Conservation (phyloP, 1,140 invertebrate species). For the Drosophila serrata region DNA sequence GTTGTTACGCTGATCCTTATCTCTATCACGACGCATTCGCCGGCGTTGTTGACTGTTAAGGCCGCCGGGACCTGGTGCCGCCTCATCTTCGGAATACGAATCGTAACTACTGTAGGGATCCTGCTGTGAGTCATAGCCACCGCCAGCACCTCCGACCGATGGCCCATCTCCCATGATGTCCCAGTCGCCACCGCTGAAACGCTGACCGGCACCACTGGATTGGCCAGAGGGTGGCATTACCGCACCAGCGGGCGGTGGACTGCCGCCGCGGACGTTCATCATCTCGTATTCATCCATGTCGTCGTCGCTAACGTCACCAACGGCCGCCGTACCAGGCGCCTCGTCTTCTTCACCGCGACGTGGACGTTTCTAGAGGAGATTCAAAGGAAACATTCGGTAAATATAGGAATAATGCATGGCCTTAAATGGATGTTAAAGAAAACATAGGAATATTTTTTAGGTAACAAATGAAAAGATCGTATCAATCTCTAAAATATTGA, state of each 20-base stretch:
- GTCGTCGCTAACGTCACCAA: constrained; percentile 39
- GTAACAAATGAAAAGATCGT: background rate
- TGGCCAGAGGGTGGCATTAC: constrained; percentile 21
- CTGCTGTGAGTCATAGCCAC: constrained; percentile 83
- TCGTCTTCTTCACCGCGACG: constrained; percentile 51
- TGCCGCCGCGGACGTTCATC: constrained; percentile 91
- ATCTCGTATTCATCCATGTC: constrained; percentile 89
- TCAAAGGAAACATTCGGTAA: background rate
- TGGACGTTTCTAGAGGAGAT: constrained; percentile 54
- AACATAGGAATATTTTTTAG: background rate
- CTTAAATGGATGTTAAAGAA: background rate
- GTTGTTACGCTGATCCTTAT: constrained; percentile 37
- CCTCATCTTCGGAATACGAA: constrained; percentile 85
- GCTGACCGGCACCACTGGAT: constrained; percentile 7
- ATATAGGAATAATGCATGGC: background rate
- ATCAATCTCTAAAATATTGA: background rate
- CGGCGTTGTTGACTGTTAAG: constrained; percentile 70
- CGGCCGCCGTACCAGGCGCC: constrained; percentile 6
- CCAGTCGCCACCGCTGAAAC: constrained; percentile 40
- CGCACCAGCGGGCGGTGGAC: constrained; percentile 86
- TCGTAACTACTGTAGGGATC: constrained; percentile 86
- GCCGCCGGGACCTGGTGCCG: constrained; percentile 69
- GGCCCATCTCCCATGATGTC: constrained; percentile 32
- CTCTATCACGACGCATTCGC: constrained; percentile 62
- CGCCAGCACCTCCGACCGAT: constrained; percentile 10